phyloP scores from a whole-genome alignment of 2,888 invertebrate genomes.

The Microctonus brassicae region DNA sequence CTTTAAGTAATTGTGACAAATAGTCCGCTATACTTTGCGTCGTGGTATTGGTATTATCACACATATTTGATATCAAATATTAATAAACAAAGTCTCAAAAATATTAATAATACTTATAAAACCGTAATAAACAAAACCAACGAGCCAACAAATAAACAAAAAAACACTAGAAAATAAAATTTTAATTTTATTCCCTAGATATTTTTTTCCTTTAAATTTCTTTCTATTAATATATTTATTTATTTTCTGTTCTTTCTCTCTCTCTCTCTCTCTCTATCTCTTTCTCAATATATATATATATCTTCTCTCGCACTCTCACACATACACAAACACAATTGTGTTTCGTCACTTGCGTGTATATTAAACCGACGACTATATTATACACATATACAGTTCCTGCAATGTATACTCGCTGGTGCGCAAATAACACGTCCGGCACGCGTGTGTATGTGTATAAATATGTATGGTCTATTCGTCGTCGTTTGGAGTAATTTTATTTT shows the following conservation, averaged over 20 bases:
- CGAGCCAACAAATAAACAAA: conserved; percentile 2
- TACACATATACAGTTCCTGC: conserved; percentile 28
- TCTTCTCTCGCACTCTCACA: neutral
- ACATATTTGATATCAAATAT: conserved; percentile 52
- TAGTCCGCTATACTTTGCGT: conserved; percentile 99
- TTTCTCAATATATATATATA: neutral
- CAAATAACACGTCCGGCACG: conserved; percentile 34
- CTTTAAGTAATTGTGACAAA: conserved; percentile 99
- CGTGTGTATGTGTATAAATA: conserved; percentile 9
- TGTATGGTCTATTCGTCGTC: conserved; percentile 21
- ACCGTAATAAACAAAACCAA: no score
- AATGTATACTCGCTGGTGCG: conserved; percentile 29
- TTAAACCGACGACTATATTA: conserved; percentile 29
- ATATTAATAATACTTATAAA: neutral
- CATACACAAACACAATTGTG: neutral
- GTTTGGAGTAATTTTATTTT: conserved; percentile 1
- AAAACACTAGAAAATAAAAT: no score
- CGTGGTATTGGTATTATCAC: conserved; percentile 73
- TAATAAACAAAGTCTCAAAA: conserved; percentile 20
- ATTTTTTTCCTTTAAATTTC: no score
- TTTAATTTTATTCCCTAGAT: no score
- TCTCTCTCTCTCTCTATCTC: neutral
- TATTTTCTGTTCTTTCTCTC: no score
- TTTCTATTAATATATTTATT: no score
- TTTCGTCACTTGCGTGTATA: conserved; percentile 14